phyloP scores from a whole-genome alignment of 2,888 invertebrate genomes.

The Helobdella robusta region DNA sequence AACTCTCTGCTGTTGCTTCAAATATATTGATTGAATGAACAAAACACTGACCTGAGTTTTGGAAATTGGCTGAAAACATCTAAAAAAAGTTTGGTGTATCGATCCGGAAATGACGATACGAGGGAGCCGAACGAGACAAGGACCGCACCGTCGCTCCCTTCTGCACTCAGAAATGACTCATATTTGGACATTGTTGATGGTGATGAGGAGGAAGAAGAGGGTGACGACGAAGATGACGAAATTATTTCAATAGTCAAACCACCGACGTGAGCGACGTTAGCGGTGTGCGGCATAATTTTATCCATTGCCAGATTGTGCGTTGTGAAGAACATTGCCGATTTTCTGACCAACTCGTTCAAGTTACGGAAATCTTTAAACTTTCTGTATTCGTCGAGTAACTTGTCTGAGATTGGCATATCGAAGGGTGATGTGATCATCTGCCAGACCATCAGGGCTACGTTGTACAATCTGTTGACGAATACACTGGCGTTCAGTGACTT shows the following conservation, averaged over 20 bases:
- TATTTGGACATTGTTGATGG: no score
- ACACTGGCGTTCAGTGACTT: neutral
- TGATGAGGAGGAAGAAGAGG: no score
- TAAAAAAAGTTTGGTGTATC: slow-evolving; percentile 5
- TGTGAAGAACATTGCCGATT: slow-evolving; percentile 21
- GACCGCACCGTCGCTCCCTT: no score
- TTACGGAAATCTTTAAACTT: slow-evolving; percentile 20
- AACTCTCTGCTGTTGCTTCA: no score
- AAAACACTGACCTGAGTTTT: no score
- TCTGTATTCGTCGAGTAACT: slow-evolving; percentile 15
- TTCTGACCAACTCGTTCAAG: slow-evolving; percentile 17
- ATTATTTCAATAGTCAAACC: slow-evolving; percentile 18
- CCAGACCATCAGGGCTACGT: neutral
- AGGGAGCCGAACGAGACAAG: slow-evolving; percentile 25
- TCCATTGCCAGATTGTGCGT: slow-evolving; percentile 14
- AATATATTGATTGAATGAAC: no score
- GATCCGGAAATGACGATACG: slow-evolving; percentile 4
- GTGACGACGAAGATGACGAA: slow-evolving; percentile 7
- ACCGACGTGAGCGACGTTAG: slow-evolving; percentile 26
- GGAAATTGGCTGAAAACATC: slow-evolving; percentile 20
- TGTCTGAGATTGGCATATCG: slow-evolving; percentile 6
- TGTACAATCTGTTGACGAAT: no score
- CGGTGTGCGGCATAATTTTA: slow-evolving; percentile 5
- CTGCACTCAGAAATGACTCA: no score
- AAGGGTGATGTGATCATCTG: neutral